Base-by-base conservation (phyloP, 2,797 vertebrate species). In the Bucorvus abyssinicus region DNA sequence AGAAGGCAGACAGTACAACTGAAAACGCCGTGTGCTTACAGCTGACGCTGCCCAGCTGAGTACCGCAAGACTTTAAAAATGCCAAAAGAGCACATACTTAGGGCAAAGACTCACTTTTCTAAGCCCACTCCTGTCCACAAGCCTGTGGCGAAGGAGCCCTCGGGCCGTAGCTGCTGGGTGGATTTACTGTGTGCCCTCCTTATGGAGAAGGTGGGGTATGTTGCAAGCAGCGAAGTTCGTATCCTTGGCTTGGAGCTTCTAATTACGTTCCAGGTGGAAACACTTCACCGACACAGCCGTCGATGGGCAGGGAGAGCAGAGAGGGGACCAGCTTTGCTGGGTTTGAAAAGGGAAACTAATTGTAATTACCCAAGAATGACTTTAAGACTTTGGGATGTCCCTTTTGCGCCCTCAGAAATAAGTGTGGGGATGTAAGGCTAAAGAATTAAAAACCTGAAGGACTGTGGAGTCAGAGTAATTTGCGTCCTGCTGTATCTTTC, bases 181-280 rank as follows among this genome's bases (percentile, higher is more conserved):
- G 84, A 56, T 91, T 60, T 81, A 16, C 49, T 49, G n/a, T 2
- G 8, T 9, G 32, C 56, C 75, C 4, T 49, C 49, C 20, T 68
- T 38, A 40, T 60, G 94, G 73, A 69, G 87, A 85, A 94, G 93
- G 22, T 71, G 80, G 80, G 16, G 94, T 90, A 8, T 68, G 87
- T 91, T 93, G 92, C 95, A 95, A 90, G 94, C 73, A 78, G 84
- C 91, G 64, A 84, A 92, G 75, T 93, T 94, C 87, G n/a, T 42
- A 32, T 81, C 82, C 80, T 89, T 94, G 93, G 91, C 89, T 81
- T 65, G 59, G 83, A 91, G 89, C 67, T 63, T 34, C 36, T 70
- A 82, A 87, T 91, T 88, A 59, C 70, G 74, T 94, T 95, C 95
- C 94, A 88, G 79, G 74, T 84, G 89, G 77, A 93, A 90, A 93